Percentiles rank a stretch among this genome's conserved stretches.
phyloP scores from a whole-genome alignment of 1,140 invertebrate species.

The Drosophila truncata region DNA sequence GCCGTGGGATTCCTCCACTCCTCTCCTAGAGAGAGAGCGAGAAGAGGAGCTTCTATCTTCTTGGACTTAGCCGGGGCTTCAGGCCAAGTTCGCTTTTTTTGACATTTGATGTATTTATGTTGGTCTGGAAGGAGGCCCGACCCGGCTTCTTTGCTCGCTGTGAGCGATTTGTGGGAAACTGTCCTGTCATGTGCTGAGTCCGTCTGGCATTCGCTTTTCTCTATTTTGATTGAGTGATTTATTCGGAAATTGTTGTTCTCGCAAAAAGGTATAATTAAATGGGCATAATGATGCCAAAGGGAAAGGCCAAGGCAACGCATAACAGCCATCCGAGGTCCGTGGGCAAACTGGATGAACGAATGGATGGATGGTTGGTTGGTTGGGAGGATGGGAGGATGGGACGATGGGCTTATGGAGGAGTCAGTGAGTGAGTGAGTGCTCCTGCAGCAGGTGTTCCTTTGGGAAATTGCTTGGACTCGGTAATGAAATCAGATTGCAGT shows the following conservation, averaged over 20 bases:
- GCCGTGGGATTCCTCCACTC: not conserved
- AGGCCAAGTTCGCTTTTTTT: conserved; percentile 78
- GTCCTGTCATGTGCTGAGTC: conserved; percentile 71
- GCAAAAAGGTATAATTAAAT: conserved; percentile 82
- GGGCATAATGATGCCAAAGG: conserved; percentile 79
- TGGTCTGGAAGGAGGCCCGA: conserved; percentile 45
- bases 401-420: not conserved
- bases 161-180: conserved; percentile 82
- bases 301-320: conserved; percentile 59
- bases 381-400: not conserved
- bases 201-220: conserved; percentile 55
- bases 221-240: conserved; percentile 83
- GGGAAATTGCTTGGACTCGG: conserved; percentile 34
- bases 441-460: conserved; percentile 41
- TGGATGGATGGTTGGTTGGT: conserved; percentile 1
- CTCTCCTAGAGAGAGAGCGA: not conserved
- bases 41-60: conserved; percentile 6
- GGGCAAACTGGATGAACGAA: conserved; percentile 3
- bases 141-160: conserved; percentile 46
- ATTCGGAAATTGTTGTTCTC: conserved; percentile 78
- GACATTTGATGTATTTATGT: conserved; percentile 83
- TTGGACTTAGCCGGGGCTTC: conserved; percentile 46
- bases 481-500: conserved; percentile 47
- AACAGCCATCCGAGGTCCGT: not conserved
- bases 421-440: conserved; percentile 5